These are phyloP conservation scores for Acronicta leporina DNA, from an alignment of 2,888 invertebrate species.

Conservation along the genomic window DNA sequence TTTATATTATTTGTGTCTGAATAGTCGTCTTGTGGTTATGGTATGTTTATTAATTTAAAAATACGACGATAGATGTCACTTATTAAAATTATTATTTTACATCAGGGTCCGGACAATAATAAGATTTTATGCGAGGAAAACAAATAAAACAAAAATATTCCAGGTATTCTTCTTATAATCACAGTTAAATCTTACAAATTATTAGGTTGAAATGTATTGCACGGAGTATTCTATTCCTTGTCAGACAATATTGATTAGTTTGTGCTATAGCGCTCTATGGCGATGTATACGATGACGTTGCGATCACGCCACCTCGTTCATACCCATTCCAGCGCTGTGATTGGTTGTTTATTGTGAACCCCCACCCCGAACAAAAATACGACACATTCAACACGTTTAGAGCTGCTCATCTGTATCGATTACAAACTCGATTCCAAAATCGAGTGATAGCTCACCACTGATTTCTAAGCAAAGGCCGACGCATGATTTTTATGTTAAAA, in stretches of 20 bases:
- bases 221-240: conserved; percentile 33
- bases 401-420: conserved; percentile 54
- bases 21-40: no score
- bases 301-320: conserved; percentile 87
- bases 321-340: conserved; percentile 69
- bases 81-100: not conserved
- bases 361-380: conserved; percentile 74
- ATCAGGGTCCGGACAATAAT: not conserved
- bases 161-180: not conserved
- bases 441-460: not conserved
- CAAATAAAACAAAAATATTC: conserved; percentile 1
- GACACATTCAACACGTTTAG: conserved; percentile 80
- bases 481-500: not conserved
- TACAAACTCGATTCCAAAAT: conserved; percentile 25
- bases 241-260: conserved; percentile 53
- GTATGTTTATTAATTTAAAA: conserved; percentile 12
- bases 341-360: conserved; percentile 71
- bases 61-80: conserved; percentile 38
- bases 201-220: conserved; percentile 5
- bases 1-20: no score
- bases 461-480: not conserved
- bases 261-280: conserved; percentile 49
- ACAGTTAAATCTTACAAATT: conserved; percentile 5
- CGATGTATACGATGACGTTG: conserved; percentile 75
- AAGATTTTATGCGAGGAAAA: not conserved